phyloP scores from a whole-genome alignment of 2,797 vertebrate genomes.

The Anableps anableps region DNA sequence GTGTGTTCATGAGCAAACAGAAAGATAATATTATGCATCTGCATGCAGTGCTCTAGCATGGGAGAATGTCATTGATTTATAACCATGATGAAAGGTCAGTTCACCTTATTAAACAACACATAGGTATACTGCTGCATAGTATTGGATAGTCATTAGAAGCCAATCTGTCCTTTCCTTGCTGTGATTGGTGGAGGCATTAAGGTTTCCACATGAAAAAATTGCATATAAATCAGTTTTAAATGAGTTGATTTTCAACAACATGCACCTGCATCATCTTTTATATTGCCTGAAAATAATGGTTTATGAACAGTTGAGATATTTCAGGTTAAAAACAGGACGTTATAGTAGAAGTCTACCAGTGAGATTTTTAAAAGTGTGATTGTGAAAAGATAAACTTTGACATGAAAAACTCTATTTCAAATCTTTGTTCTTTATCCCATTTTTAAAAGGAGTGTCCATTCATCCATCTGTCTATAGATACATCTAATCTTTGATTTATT shows the following conservation, averaged over 20 bases:
- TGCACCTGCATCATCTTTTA: conserved; percentile 33
- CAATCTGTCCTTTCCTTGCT: conserved; percentile 70
- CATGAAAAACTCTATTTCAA: not conserved
- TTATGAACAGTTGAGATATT: conserved; percentile 14
- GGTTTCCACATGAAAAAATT: conserved; percentile 56
- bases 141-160: conserved; percentile 79
- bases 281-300: conserved; percentile 30
- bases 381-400: conserved; percentile 13
- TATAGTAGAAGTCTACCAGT: not conserved
- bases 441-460: not conserved
- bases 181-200: conserved; percentile 67
- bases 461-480: not conserved
- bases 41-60: conserved; percentile 67
- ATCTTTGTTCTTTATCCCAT: not conserved
- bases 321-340: conserved; percentile 11
- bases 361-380: conserved; percentile 21
- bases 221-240: conserved; percentile 77
- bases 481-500: not conserved
- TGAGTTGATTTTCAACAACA: conserved; percentile 65
- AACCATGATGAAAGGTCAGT: conserved; percentile 77
- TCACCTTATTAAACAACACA: conserved; percentile 81
- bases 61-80: conserved; percentile 80
- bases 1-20: conserved; percentile 21
- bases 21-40: conserved; percentile 75
- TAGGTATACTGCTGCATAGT: conserved; percentile 70